These are phyloP conservation scores for Psilopsiagon aymara DNA, from an alignment of 2,113 vertebrate species.

Conservation along the genomic window DNA sequence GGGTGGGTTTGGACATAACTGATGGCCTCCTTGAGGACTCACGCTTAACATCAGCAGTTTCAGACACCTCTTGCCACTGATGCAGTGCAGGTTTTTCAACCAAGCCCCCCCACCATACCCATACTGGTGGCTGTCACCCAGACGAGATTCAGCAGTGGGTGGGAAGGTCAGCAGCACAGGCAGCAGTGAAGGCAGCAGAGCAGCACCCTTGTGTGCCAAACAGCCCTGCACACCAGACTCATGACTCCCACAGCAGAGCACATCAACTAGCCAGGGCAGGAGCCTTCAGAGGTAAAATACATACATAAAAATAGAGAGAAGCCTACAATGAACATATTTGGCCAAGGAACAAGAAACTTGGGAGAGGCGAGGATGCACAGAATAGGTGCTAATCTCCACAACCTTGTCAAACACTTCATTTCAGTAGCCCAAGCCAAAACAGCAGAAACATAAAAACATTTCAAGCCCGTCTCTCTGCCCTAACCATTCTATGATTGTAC, in stretches of 20 bases:
- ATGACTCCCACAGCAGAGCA: neutral
- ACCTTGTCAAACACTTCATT: neutral
- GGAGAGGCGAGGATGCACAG: neutral
- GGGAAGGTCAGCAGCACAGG: neutral
- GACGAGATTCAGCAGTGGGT: rapidly evolving
- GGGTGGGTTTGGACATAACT: too few species aligned
- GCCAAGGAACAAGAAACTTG: neutral
- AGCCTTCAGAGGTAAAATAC: neutral
- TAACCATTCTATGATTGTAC: neutral
- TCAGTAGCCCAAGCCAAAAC: neutral
- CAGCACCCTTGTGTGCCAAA: neutral
- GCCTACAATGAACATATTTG: rapidly evolving
- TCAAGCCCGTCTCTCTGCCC: neutral
- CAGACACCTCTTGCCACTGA: neutral
- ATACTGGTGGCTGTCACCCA: rapidly evolving
- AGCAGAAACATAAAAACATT: neutral
- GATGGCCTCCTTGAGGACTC: neutral
- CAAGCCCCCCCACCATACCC: neutral
- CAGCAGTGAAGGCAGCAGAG: neutral
- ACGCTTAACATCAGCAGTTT: neutral
- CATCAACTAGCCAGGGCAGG: neutral
- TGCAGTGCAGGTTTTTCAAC: too few species aligned
- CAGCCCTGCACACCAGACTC: rapidly evolving
- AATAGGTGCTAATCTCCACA: neutral
- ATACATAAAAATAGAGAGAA: neutral